phyloP scores from a whole-genome alignment of 2,888 invertebrate genomes.

The Timandra comae region DNA sequence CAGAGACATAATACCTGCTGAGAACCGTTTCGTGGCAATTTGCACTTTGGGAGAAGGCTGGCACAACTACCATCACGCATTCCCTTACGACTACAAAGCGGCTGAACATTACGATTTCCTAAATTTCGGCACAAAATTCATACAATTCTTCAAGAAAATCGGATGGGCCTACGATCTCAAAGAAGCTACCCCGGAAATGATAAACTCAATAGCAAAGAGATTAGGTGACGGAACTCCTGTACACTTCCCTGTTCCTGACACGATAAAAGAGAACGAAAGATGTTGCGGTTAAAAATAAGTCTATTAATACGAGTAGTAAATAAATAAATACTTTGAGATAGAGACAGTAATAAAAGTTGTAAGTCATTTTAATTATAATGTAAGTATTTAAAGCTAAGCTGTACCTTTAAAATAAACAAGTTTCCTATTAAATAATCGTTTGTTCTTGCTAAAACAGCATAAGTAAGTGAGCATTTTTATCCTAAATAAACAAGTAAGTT shows the following conservation, averaged over 20 bases:
- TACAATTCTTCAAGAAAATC: slow-evolving; percentile 51
- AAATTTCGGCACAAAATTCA: slow-evolving; percentile 55
- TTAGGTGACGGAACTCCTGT: slow-evolving; percentile 62
- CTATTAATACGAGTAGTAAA: too few relatives aligned
- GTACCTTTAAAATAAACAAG: too few relatives aligned
- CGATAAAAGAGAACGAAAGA: slow-evolving; percentile 20
- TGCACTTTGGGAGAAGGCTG: slow-evolving; percentile 81
- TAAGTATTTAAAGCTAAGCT: too few relatives aligned
- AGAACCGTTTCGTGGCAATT: slow-evolving; percentile 79
- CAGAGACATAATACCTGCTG: slow-evolving; percentile 78
- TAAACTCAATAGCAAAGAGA: slow-evolving; percentile 59
- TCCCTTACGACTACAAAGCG: slow-evolving; percentile 81
- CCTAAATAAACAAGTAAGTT: too few relatives aligned
- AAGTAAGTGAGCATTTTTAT: too few relatives aligned
- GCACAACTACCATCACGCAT: slow-evolving; percentile 88
- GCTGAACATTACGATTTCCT: slow-evolving; percentile 72
- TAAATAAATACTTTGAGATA: too few relatives aligned
- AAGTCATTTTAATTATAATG: too few relatives aligned
- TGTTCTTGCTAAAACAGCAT: too few relatives aligned
- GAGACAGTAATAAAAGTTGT: too few relatives aligned
- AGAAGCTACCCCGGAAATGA: slow-evolving; percentile 60
- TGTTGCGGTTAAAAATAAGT: too few relatives aligned
- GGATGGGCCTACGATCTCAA: slow-evolving; percentile 65
- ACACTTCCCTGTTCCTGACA: slow-evolving; percentile 39
- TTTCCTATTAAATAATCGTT: too few relatives aligned